These are phyloP conservation scores for Centropus unirufus DNA, from an alignment of 2,113 vertebrate species.

Conservation along the genomic window DNA sequence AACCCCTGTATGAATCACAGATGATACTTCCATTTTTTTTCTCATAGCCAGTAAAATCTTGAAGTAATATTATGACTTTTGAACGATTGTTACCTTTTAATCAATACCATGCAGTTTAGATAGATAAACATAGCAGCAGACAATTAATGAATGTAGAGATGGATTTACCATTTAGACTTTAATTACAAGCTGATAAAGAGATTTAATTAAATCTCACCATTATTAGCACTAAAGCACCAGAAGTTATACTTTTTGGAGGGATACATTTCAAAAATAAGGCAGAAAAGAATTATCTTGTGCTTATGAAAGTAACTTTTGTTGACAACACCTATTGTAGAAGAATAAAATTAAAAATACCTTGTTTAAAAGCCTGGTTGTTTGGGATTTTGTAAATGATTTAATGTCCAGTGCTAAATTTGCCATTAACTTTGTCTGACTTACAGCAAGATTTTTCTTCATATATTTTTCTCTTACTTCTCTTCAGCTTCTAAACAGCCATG, in stretches of 20 bases:
- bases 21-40: not conserved
- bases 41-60: not conserved
- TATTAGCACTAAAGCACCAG: not conserved
- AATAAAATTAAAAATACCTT: not conserved
- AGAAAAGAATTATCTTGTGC: not conserved
- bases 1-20: not conserved
- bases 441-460: not conserved
- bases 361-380: not conserved
- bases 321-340: not conserved
- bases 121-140: not conserved
- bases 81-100: not conserved
- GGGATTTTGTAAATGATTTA: not conserved
- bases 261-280: not conserved
- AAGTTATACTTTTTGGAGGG: slow-evolving; percentile 4
- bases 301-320: not conserved
- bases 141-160: not conserved
- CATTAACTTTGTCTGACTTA: not conserved
- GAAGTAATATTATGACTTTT: not conserved
- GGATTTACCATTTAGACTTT: not conserved
- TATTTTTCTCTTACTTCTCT: not conserved
- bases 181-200: not conserved
- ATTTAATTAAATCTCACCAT: not conserved
- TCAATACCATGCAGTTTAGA: not conserved
- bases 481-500: not conserved
- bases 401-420: not conserved